Evolutionary conservation across 2,888 invertebrate species (phyloP), one percentile per base, ranked within the genome.

Genomic region (Nymphalis c-album): DNA sequence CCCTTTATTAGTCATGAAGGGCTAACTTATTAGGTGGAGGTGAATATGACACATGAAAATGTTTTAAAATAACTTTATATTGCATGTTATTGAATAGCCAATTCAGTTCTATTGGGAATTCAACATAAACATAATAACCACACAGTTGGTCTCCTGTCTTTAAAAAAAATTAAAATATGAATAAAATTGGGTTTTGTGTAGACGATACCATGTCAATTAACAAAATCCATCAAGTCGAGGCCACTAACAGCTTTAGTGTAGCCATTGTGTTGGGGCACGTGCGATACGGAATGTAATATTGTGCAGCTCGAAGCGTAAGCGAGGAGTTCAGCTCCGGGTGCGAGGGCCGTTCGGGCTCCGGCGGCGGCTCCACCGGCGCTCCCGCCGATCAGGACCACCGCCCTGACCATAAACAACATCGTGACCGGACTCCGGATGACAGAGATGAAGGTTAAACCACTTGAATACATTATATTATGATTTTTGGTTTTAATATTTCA

Each of bases 321-420:
- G 98, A 99, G 93, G 98, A 99, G 91, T 98, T 98, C 93, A 98
- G 98, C 89, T 98, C 97, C 90, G 97, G 96, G 78, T 97, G 97
- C 87, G 98, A 99, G 90, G 98, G 98, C 91, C 98, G 98, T 85
- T 97, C 97, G 92, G 96, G 96, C 75, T 96, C 97, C 85, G 94
- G 87, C 83, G 93, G 88, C 84, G 93, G 88, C 88, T 94, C 91
- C 77, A 87, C 90, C 66, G 90, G 91, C 75, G 88, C 88, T 31
- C 90, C 90, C 68, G 89, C 90, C 71, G 91, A 91, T 81, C 91
- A 91, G 77, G 86, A 89, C 82, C 88, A 91, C 83, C 87, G 91
- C 67, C 90, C 90, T 45, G 92, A 91, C 80, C 92, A 92, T 88
- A 86, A 88, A 83, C 91, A 90, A 85, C 93, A 86, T 81, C 94